Base-by-base conservation (phyloP, 1,140 invertebrate genomes). In the Eriocheir sinensis region DNA sequence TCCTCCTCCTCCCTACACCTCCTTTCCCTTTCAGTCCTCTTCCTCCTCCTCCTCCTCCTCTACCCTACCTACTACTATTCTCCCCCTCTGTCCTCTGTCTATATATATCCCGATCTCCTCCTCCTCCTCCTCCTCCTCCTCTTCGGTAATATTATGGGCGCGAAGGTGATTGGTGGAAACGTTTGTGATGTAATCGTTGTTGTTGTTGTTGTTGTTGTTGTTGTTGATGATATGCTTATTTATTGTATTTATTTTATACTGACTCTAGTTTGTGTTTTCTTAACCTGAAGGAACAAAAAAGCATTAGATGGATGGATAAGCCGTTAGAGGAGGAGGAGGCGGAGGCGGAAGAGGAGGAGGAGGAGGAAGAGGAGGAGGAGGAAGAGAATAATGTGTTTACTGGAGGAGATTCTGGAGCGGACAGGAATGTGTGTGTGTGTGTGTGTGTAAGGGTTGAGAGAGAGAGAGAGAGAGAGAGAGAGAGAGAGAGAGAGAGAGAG, bases 391-490 rank as follows among this genome's bases (percentile, higher is more conserved):
- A 72, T 72, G 60, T 72, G 60, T 72, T 72, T 72, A 72, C 60
- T 21, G n/a, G 60, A 72, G 60, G 60, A 72, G 27, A n/a, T 72
- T 72, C 60, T 72, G 60, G 60, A 72, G 60, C 60, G 21, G 60
- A 72, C 60, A 72, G 6, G 60, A 72, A n/a, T 72, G 21, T 2
- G 60, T n/a, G 60, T 15, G 53, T 21, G 53, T 21, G 53, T 21
- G 53, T 21, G 53, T 21, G 53, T 21, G 53, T 21, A 21, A 72
- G 53, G 27, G 53, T n/a, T 21, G 53, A 72, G 60, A 72, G 60
- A 72, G 60, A 72, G 60, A 72, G 60, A 72, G 60, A 72, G 60
- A 72, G 60, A 72, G 60, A 72, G 60, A 72, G 60, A 72, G 60
- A 72, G 60, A 72, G 60, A 72, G 60, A 72, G 60, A 72, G 60